Base-by-base conservation (phyloP, 2,797 vertebrate species). In the Pangasius djambal region DNA sequence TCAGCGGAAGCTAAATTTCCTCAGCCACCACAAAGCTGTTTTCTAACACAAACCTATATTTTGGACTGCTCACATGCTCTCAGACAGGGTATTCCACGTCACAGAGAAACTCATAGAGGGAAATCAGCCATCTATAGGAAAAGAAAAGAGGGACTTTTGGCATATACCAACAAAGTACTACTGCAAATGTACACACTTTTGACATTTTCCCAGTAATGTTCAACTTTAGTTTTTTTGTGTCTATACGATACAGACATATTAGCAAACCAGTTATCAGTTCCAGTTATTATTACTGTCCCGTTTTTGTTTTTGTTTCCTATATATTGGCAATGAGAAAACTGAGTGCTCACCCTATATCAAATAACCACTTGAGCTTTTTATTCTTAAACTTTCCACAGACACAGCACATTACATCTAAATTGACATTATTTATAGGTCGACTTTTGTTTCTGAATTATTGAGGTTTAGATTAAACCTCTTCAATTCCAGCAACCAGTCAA, bases 1-100 rank as follows among this genome's bases (percentile, higher is more conserved):
- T 50, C 2, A 84, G 44, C 4, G 83, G 82, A 93, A 89, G 78
- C 88, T 90, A 89, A 59, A 84, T 74, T 86, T 87, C 83, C 65
- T 75, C 52, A n/a, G 28, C 18, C 59, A 87, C 77, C 77, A 84
- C 55, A 48, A 63, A n/a, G 15, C 2, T 44, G 40, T 22, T 67
- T 40, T 75, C 1, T 50, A 74, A 59, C 48, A 85, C 40, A 77
- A 91, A 72, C 70, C 69, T 75, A 16, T 8, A 74, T 57, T 86
- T 4, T 81, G 82, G 44, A 61, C 61, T 44, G 78, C 55, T 90
- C 89, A 90, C 88, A 89, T 86, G 90, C n/a, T 75, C 59, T 31
- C 10, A 67, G 85, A n/a, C 20, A 25, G 85, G 89, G 70, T 50
- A 65, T 83, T 90, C 77, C 65, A 83, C 16, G 44, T 55, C 81